Evolutionary conservation across 2,888 invertebrate species (phyloP).

Genomic region (Diaprepes abbreviatus): DNA sequence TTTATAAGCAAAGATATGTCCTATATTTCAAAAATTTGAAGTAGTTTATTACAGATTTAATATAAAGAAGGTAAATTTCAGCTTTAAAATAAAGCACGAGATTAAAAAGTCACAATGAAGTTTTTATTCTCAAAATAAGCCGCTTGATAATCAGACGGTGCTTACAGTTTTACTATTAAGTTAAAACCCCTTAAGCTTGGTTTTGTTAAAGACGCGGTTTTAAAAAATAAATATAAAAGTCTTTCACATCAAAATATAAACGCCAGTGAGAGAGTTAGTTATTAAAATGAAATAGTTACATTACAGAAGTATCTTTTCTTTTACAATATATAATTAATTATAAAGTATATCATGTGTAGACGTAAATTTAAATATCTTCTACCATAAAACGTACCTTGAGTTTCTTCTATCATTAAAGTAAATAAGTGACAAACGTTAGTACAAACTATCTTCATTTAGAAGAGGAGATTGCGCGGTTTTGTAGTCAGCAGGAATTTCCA

Average conservation of each 20-base stretch:
- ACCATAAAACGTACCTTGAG: too few species aligned
- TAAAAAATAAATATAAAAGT: neutral
- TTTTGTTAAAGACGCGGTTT: neutral
- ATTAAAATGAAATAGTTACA: neutral
- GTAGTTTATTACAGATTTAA: neutral
- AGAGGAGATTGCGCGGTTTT: too few species aligned
- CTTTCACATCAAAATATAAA: neutral
- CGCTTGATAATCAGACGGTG: neutral
- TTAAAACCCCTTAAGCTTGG: neutral
- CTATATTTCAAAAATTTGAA: too few species aligned
- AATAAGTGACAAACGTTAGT: too few species aligned
- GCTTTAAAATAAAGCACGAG: neutral
- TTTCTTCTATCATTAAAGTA: too few species aligned
- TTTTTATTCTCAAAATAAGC: conserved; percentile 1
- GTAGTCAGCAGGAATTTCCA: too few species aligned
- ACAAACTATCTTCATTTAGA: too few species aligned
- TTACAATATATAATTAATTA: too few species aligned
- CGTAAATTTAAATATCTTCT: too few species aligned
- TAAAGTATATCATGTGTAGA: too few species aligned
- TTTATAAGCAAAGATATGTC: too few species aligned
- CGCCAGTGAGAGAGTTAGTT: neutral
- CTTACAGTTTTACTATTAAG: neutral
- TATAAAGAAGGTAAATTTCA: neutral
- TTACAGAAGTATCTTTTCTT: too few species aligned
- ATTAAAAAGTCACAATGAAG: neutral